These are phyloP conservation scores for Orchesellides sinensis DNA, from an alignment of 2,888 invertebrate species.

Conservation along the genomic window DNA sequence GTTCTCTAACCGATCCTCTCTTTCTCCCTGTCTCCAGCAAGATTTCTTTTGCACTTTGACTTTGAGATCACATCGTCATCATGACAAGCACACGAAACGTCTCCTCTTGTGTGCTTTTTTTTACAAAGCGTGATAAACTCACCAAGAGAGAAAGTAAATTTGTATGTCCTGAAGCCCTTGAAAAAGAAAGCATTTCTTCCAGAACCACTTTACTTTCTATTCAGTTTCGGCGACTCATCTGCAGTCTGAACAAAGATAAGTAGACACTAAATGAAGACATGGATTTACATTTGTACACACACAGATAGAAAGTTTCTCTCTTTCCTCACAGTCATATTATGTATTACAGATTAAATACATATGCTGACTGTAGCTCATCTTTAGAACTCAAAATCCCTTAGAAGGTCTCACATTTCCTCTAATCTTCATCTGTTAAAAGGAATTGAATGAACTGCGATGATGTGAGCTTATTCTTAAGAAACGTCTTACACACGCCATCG, in stretches of 20 bases:
- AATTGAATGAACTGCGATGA: not conserved
- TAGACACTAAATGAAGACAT: constrained; percentile 50
- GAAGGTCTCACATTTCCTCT: not conserved
- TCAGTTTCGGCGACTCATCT: constrained; percentile 7
- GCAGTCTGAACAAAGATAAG: constrained; percentile 38
- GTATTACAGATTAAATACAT: not conserved
- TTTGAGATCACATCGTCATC: constrained; percentile 12
- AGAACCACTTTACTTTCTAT: not conserved
- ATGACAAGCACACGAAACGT: constrained; percentile 11
- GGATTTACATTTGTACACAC: constrained; percentile 33
- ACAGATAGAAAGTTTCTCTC: not conserved
- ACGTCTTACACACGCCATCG: too few relatives aligned
- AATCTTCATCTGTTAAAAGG: not conserved
- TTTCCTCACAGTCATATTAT: not conserved
- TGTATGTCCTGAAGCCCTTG: constrained; percentile 36
- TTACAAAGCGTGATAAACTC: constrained; percentile 20
- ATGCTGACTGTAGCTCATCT: not conserved
- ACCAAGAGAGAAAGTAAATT: constrained; percentile 30
- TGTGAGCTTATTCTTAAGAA: not conserved
- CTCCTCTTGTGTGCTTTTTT: not conserved
- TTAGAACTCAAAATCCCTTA: not conserved
- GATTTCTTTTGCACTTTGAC: constrained; percentile 41
- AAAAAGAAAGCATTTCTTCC: constrained; percentile 18
- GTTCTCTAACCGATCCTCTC: too few relatives aligned
- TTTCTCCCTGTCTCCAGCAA: constrained; percentile 7